Percentiles rank a stretch among this genome's conserved stretches.
Conservation (phyloP, 2,113 vertebrate species). For the Alectura lathami region DNA sequence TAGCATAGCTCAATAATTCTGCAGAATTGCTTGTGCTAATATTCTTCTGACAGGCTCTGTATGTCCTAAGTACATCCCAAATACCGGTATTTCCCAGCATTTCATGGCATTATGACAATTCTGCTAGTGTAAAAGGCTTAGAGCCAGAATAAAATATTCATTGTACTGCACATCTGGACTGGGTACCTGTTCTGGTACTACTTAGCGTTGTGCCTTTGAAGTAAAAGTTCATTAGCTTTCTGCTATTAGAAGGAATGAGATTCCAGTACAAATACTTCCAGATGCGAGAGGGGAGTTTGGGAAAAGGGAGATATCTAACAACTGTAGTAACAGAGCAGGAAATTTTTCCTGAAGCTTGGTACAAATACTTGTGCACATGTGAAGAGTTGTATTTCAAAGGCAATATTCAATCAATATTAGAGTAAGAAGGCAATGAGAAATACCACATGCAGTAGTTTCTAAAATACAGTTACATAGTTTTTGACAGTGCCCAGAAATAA, state of each 20-base stretch:
- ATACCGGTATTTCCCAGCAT: background rate
- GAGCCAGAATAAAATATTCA: background rate
- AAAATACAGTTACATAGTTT: background rate
- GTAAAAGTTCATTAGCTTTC: background rate
- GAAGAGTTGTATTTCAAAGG: background rate
- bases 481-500: background rate
- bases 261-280: background rate
- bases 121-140: background rate
- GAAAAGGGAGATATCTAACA: background rate
- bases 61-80: background rate
- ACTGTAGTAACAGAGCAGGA: fast-evolving
- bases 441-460: background rate
- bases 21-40: background rate
- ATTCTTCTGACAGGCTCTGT: background rate
- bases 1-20: background rate
- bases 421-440: background rate
- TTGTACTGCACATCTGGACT: background rate
- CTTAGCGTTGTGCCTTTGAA: background rate
- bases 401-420: background rate
- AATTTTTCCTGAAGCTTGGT: background rate
- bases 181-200: background rate
- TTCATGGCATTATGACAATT: background rate
- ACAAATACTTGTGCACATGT: background rate
- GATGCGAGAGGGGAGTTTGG: background rate
- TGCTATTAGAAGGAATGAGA: background rate